Base-by-base conservation (phyloP, 2,113 vertebrate species). In the Pseudorasbora parva region DNA sequence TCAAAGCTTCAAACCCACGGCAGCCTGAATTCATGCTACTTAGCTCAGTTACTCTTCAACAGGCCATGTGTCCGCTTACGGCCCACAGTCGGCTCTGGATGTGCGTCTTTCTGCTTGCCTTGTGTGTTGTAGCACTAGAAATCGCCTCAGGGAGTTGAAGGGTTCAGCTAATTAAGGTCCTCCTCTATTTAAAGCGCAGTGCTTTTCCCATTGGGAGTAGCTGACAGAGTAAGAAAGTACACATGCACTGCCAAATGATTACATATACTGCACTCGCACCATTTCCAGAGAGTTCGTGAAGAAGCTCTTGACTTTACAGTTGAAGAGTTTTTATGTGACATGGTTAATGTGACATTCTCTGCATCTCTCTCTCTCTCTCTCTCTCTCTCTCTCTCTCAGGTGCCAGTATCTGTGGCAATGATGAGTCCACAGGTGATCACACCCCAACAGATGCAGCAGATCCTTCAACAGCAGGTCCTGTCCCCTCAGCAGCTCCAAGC, bases 391-490 rank as follows among this genome's bases (percentile, higher is more conserved):
- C 62, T 82, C 23, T 77, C 77, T 86, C 86, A 99, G 97, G 97
- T 99, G 92, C 97, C 98, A 91, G 98, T 98, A 93, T 99, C 98
- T 74, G 96, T 98, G 98, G 97, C 98, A 96, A 99, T 99, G 97
- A 99, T 99, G 98, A 98, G 96, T 93, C 98, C 98, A 93, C 98
- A 99, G 96, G 97, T 99, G 95, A 98, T 98, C 93, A 98, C 98
- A 88, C 97, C 97, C 86, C 97, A 99, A 93, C 98, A 99, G 93
- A 99, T 98, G 97, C 97, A 99, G 95, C 97, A 98, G 92, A 97
- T 99, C 90, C 97, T 99, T 84, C 98, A 99, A 93, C 97, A 99
- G 95, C 97, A 99, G 94, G 97, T 99, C 79, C 95, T 99, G 62
- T 98, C 97, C 89, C 98, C 98, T 0, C 98, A 99, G 93, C 98